Percentiles rank a stretch among this genome's conserved stretches.
Evolutionary conservation across 2,113 vertebrate species (phyloP).

Genomic region (Nesoenas mayeri): DNA sequence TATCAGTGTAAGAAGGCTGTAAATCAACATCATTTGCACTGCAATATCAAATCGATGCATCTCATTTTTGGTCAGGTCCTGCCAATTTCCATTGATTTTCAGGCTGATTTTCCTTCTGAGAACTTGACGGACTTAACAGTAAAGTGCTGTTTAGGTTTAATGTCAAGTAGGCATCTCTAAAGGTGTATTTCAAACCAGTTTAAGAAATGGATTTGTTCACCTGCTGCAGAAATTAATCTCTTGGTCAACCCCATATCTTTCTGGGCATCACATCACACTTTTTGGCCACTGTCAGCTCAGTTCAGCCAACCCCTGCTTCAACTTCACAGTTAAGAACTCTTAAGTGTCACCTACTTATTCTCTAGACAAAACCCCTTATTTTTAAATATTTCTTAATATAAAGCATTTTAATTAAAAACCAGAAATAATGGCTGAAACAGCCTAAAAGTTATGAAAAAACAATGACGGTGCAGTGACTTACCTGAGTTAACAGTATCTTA

Average conservation of each 20-base stretch:
- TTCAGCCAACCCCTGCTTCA: not conserved
- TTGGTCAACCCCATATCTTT: not conserved
- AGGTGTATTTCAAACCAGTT: not conserved
- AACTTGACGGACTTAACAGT: not conserved
- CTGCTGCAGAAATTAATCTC: not conserved
- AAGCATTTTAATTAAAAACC: not conserved
- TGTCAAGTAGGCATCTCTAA: not conserved
- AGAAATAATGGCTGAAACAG: not conserved
- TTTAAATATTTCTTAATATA: not conserved
- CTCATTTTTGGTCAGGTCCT: not conserved
- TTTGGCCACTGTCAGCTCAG: not conserved
- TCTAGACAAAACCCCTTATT: not conserved
- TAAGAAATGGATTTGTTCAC: not conserved
- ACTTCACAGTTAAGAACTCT: not conserved
- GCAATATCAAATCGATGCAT: not conserved
- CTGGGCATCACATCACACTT: not conserved
- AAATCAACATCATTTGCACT: not conserved
- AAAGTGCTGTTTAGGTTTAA: not conserved
- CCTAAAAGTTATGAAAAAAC: not conserved
- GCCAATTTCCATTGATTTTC: not conserved
- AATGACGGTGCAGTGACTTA: not conserved
- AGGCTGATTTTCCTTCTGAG: not conserved
- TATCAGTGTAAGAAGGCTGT: not conserved
- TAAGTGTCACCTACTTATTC: not conserved
- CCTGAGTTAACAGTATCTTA: not conserved